These are phyloP conservation scores for Dinocampus coccinellae DNA, from an alignment of 2,888 invertebrate species.

Conservation along the genomic window DNA sequence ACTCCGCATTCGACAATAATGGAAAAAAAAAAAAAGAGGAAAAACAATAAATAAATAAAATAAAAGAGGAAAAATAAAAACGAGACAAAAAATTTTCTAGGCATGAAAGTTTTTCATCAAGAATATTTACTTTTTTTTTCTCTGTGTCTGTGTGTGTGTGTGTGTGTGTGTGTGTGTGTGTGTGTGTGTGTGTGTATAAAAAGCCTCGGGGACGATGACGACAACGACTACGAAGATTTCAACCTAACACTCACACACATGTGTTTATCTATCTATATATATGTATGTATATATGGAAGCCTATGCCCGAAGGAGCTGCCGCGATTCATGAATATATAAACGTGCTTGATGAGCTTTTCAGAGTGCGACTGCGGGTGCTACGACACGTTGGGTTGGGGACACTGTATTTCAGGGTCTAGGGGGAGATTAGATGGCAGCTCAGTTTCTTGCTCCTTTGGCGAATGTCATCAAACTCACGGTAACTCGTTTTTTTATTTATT, in stretches of 20 bases:
- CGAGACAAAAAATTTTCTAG: no score
- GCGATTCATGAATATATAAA: conserved; percentile 62
- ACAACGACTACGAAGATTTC: neutral
- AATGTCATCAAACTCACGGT: conserved; percentile 5
- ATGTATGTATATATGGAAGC: conserved; percentile 14
- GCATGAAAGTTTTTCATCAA: conserved; percentile 15
- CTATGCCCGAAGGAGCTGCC: conserved; percentile 45
- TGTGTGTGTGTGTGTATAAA: no score
- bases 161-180: no score
- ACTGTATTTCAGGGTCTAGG: neutral
- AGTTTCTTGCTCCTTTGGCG: conserved; percentile 28
- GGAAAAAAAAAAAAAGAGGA: neutral
- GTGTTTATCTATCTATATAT: no score
- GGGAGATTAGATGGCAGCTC: conserved; percentile 31
- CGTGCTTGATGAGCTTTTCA: conserved; percentile 53
- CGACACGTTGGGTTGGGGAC: conserved; percentile 19
- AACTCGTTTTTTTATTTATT: conserved; percentile 3
- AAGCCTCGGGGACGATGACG: neutral
- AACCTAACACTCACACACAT: neutral
- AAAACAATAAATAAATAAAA: neutral
- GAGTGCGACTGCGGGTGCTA: conserved; percentile 15
- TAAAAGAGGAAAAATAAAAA: neutral
- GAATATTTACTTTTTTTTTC: neutral
- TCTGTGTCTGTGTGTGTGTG: no score
- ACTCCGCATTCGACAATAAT: conserved; percentile 9